phyloP scores from a whole-genome alignment of 2,888 invertebrate genomes.

The Idaea straminata region DNA sequence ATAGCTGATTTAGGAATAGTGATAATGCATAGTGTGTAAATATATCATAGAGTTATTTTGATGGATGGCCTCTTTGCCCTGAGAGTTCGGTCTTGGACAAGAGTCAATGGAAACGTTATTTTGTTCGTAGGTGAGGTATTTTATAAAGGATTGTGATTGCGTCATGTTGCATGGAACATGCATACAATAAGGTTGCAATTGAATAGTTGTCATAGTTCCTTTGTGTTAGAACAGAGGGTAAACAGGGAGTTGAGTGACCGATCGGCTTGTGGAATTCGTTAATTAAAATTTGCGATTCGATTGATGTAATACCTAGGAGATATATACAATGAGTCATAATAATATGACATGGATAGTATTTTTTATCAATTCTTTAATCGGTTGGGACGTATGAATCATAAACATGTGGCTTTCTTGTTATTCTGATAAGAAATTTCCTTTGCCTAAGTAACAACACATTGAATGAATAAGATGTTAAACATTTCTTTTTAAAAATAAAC shows the following conservation, averaged over 20 bases:
- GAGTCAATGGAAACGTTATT: slow-evolving; percentile 23
- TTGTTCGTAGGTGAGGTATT: slow-evolving; percentile 39
- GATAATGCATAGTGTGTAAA: slow-evolving; percentile 79
- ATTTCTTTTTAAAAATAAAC: too few relatives aligned
- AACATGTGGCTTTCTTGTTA: not conserved
- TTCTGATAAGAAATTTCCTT: not conserved
- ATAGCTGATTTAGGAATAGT: slow-evolving; percentile 79
- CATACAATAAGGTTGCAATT: slow-evolving; percentile 37
- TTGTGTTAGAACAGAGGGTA: slow-evolving; percentile 40
- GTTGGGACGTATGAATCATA: not conserved
- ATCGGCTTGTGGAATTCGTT: slow-evolving; percentile 47
- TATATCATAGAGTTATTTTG: slow-evolving; percentile 78
- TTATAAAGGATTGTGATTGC: slow-evolving; percentile 42
- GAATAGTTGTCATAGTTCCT: slow-evolving; percentile 62
- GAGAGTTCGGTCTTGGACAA: slow-evolving; percentile 31
- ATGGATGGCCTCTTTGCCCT: slow-evolving; percentile 64
- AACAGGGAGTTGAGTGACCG: slow-evolving; percentile 46
- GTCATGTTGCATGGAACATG: slow-evolving; percentile 24
- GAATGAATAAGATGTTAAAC: too few relatives aligned
- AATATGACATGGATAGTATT: not conserved
- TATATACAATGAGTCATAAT: not conserved
- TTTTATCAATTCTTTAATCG: not conserved
- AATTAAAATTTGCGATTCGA: slow-evolving; percentile 56
- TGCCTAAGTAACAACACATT: not conserved
- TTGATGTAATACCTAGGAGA: slow-evolving; percentile 34